These are phyloP conservation scores for Gallinago jamesoni DNA, from an alignment of 2,113 vertebrate genomes.

Conservation along the genomic window DNA sequence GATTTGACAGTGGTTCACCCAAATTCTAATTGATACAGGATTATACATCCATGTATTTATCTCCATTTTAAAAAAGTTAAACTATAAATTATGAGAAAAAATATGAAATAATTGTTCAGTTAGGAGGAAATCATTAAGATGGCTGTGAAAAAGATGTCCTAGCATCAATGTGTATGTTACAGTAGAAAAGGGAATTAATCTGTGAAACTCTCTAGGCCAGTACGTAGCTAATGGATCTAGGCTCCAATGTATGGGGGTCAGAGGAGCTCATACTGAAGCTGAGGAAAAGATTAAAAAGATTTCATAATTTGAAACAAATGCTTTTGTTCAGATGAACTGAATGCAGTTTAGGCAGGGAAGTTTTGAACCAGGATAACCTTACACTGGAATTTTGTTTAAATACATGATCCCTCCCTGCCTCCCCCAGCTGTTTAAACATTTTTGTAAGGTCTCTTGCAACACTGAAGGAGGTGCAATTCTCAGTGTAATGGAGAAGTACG, in stretches of 20 bases:
- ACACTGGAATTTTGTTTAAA: background rate
- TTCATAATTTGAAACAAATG: background rate
- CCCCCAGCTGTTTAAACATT: background rate
- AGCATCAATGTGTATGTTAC: background rate
- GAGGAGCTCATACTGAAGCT: background rate
- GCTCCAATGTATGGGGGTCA: accelerated
- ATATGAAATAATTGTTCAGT: background rate
- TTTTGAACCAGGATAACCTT: background rate
- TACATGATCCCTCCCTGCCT: background rate
- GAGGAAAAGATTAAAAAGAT: background rate
- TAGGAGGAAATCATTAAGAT: background rate
- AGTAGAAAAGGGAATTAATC: background rate
- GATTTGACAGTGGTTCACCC: background rate
- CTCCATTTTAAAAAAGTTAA: background rate
- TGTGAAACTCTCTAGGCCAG: background rate
- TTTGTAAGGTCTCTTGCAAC: background rate
- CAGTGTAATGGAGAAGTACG: background rate
- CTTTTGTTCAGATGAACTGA: background rate
- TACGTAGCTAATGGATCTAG: background rate
- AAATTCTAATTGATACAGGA: background rate
- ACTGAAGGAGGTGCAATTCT: background rate
- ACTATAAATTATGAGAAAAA: background rate
- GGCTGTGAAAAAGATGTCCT: background rate
- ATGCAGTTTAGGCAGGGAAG: background rate
- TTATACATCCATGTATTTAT: background rate